These are phyloP conservation scores for Melanaphis sacchari DNA, from an alignment of 1,140 invertebrate species.

Conservation along the genomic window DNA sequence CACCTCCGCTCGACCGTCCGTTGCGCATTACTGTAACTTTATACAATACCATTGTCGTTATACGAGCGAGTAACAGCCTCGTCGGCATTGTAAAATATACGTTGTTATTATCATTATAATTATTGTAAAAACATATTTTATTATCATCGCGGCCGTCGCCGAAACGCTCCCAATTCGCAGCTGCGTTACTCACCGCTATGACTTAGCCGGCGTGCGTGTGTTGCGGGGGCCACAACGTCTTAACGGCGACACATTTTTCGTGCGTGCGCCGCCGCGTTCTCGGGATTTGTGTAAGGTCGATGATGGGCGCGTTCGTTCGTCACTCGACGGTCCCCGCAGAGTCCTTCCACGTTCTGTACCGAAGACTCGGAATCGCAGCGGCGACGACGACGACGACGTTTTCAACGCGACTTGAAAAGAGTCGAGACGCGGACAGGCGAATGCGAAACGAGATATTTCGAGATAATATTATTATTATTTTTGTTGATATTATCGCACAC, in stretches of 20 bases:
- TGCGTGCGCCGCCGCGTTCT: no score
- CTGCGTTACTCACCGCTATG: conserved; percentile 9
- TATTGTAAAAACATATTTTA: background rate
- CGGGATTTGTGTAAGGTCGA: no score
- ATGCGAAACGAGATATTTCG: background rate
- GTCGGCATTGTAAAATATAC: background rate
- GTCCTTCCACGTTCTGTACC: no score
- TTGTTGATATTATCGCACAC: background rate
- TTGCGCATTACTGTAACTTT: background rate
- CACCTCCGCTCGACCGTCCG: background rate
- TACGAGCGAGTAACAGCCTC: background rate
- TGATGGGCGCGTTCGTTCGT: no score
- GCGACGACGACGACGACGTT: no score
- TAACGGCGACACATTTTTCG: conserved; percentile 6
- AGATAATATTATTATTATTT: background rate
- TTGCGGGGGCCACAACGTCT: background rate
- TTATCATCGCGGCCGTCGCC: background rate
- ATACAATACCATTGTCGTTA: background rate
- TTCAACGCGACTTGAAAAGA: background rate
- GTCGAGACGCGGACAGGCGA: background rate
- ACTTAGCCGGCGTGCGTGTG: background rate
- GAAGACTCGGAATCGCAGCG: background rate
- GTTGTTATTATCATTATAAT: background rate
- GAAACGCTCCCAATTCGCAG: background rate
- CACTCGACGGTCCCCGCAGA: no score